A percentile compares a stretch with the other conserved stretches of the same genome.
Evolutionary conservation across 2,888 invertebrate species (phyloP).

Genomic region (Dioctria linearis): DNA sequence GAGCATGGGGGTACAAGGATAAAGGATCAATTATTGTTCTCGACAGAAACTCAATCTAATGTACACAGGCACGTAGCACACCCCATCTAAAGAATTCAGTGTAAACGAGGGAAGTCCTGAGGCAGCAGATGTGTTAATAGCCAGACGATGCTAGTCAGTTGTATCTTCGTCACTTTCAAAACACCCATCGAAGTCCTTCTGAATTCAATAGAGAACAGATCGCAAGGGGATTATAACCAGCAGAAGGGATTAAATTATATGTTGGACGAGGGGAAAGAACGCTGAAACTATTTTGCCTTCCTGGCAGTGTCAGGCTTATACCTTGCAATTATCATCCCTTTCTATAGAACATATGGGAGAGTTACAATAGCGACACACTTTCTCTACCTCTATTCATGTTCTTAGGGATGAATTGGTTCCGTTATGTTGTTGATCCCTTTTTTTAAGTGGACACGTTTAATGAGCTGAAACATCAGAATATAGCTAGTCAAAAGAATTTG

Average conservation of each 20-base stretch:
- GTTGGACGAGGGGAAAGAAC: neutral
- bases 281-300: neutral
- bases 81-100: neutral
- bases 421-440: constrained; percentile 42
- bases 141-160: constrained; percentile 14
- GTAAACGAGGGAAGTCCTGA: neutral
- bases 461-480: constrained; percentile 20
- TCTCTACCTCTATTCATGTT: neutral
- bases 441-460: constrained; percentile 33
- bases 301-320: constrained; percentile 12
- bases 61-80: neutral
- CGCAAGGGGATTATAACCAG: constrained; percentile 36
- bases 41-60: neutral
- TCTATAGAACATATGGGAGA: constrained; percentile 1
- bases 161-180: constrained; percentile 15
- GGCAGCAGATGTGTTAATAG: constrained; percentile 39
- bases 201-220: constrained; percentile 2
- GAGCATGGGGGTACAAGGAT: no score
- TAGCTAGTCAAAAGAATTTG: neutral
- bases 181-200: constrained; percentile 34
- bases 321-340: constrained; percentile 29
- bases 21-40: no score
- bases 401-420: constrained; percentile 30
- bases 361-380: neutral
- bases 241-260: constrained; percentile 16